Evolutionary conservation across 2,888 invertebrate genomes (phyloP), one percentile per base, ranked within the genome.

Genomic region (Drosophila stalkeri): DNA sequence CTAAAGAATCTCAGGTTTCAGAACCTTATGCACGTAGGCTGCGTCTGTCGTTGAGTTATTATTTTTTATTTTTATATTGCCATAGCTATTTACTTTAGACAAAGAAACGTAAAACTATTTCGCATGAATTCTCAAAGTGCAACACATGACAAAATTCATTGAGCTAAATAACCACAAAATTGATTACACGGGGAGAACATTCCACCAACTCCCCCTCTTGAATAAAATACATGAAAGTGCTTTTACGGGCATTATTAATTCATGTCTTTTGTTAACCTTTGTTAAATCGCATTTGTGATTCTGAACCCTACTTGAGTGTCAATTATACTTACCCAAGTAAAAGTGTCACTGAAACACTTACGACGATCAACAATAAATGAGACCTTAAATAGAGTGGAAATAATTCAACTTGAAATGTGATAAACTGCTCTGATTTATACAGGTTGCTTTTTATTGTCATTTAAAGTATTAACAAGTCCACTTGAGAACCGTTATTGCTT

Each of bases 1-100:
- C 73, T 56, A 71, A 86, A 86, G 89, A 85, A 89, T 86, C 85
- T 86, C 89, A 74, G 80, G 85, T 86, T 89, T 89, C 89, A 78
- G 65, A 76, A 69, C 67, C 72, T 76, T 71, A 49, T 89, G 85
- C 85, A 85, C 85, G 85, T 85, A 86, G 85, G 80, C 67, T 59
- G 81, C 62, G 46, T 57, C 77, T 78, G 67, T 72, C 18, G 75
- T 63, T 46, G 47, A 47, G 41, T 61, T 71, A 27, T 61, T 68
- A 57, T 60, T 6, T 27, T 27, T 0, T 14, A 14, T 37, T 56
- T 27, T 43, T 44, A 7, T 43, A 33, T 44, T 57, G 37, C 41
- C 44, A 33, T 39, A 51, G 18, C 31, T 37, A 37, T 47, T 37
- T 51, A 31, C 6, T 51, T 33, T 20, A 43, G 37, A 64, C 71